Base-by-base conservation (phyloP, 2,113 vertebrate genomes). In the Aleadryas rufinucha region DNA sequence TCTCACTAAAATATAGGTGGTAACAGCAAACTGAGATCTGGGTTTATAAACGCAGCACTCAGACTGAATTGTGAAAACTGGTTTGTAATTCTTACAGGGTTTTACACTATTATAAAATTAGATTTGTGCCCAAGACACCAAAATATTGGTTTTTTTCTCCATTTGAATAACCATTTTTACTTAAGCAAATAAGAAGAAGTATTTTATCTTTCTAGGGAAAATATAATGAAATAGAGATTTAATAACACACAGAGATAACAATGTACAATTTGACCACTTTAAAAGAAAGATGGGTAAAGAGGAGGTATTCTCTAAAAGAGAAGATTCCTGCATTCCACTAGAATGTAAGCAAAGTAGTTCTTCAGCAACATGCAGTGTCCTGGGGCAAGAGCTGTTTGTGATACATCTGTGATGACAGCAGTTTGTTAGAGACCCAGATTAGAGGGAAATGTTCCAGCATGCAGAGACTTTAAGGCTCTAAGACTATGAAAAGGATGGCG, bases 351-450 rank as follows among this genome's bases (percentile, higher is more conserved):
- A 96, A 93, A 95, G 91, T 33, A 95, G 74, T 45, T 90, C 84
- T 97, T 97, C 96, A 97, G 95, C 96, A 97, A 93, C 82, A 54
- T 10, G 60, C 71, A 93, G 71, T 95, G 75, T 90, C 97, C 98
- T 70, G 91, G 81, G 96, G 95, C 97, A 95, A 96, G 97, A 95
- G 87, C 83, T 89, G 88, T 92, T 97, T 96, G 94, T 94, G 93
- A 94, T 95, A 85, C 82, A 96, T 89, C 76, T 93, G 81, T 45
- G 93, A 95, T 97, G 97, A 98, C 97, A 98, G 96, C 81, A 84
- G 89, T 75, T 97, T 49, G n/a, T 87, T 87, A 74, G 93, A 94
- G 87, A 95, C 89, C 39, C 83, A 89, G 89, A 94, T 92, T 90
- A 83, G 2, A 84, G 89, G 88, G 90, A 97, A 94, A 77, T 95